phyloP scores from a whole-genome alignment of 2,797 vertebrate species.

The Lepidocolaptes lacrymiger region DNA sequence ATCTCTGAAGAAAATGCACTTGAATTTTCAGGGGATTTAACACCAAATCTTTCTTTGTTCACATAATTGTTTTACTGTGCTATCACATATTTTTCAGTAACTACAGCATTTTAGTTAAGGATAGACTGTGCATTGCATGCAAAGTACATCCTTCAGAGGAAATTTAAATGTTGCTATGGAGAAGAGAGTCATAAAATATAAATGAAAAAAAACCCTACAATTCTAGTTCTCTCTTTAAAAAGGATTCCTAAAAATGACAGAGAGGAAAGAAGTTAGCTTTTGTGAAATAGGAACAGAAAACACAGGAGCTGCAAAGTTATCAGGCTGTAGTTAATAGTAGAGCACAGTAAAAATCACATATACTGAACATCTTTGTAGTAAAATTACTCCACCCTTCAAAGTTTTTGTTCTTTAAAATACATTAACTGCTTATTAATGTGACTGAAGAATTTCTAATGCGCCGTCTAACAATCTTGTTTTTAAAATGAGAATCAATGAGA shows the following conservation, averaged over 20 bases:
- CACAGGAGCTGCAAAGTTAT: not conserved
- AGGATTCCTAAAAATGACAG: not conserved
- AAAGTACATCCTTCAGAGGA: not conserved
- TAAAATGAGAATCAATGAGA: not conserved
- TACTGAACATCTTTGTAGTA: not conserved
- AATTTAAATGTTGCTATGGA: slow-evolving; percentile 15
- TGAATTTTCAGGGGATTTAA: not conserved
- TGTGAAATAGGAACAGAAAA: not conserved
- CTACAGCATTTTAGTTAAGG: not conserved
- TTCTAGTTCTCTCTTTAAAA: not conserved
- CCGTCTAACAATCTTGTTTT: not conserved
- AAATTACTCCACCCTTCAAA: not conserved
- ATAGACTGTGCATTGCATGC: not conserved
- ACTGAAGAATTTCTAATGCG: not conserved
- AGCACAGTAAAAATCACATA: not conserved
- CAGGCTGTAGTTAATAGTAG: not conserved
- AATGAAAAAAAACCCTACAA: not conserved
- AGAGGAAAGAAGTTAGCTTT: not conserved
- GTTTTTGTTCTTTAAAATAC: not conserved
- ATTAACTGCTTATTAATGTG: not conserved
- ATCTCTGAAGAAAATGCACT: not conserved
- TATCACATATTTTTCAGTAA: not conserved
- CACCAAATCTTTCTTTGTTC: not conserved
- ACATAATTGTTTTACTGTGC: not conserved
- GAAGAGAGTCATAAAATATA: slow-evolving; percentile 12